Conservation (phyloP, 2,888 invertebrate species). For the Ecliptopera silaceata region DNA sequence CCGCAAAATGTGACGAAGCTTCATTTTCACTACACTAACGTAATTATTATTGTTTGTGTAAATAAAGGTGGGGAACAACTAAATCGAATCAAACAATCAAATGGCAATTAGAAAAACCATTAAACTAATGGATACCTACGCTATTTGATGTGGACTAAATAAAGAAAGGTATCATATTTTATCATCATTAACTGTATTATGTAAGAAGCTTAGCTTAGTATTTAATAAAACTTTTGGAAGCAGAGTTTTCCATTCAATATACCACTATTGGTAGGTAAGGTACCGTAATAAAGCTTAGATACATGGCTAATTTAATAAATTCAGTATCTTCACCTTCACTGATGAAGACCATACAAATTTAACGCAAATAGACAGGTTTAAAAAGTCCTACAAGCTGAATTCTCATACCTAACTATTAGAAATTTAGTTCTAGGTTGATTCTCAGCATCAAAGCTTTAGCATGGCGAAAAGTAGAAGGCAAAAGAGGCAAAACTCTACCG, state of each 20-base stretch:
- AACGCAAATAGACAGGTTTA: too few relatives aligned
- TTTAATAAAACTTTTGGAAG: neutral
- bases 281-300: too few relatives aligned
- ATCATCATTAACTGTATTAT: neutral
- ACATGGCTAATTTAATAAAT: too few relatives aligned
- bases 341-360: too few relatives aligned
- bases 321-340: too few relatives aligned
- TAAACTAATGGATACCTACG: neutral
- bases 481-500: slow-evolving; percentile 47
- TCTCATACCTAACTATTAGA: too few relatives aligned
- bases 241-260: neutral
- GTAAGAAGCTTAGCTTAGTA: neutral
- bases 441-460: neutral
- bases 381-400: too few relatives aligned
- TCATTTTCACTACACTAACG: too few relatives aligned
- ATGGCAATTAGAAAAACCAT: neutral
- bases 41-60: neutral
- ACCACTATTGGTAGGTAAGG: too few relatives aligned
- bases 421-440: neutral
- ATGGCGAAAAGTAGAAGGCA: slow-evolving; percentile 37
- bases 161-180: neutral
- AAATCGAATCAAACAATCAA: slow-evolving; percentile 4
- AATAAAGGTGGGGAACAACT: neutral
- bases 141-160: neutral
- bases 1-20: too few relatives aligned